Evolutionary conservation across 2,113 vertebrate genomes (phyloP).

Genomic region (Rousettus leschenaultii): DNA sequence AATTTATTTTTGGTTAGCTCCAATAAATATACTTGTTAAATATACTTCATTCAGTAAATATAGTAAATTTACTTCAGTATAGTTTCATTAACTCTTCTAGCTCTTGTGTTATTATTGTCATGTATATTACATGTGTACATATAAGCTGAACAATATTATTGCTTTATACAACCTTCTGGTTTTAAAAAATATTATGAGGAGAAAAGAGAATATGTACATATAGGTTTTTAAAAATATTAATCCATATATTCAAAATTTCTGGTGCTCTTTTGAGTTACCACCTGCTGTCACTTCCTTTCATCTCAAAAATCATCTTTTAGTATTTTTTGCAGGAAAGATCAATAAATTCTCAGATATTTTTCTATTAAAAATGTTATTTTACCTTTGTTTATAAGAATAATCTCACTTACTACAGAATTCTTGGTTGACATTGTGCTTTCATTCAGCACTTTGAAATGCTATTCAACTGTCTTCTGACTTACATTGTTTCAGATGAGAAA

Average conservation of each 20-base stretch:
- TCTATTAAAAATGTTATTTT: not conserved
- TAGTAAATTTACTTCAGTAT: not conserved
- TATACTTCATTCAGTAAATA: not conserved
- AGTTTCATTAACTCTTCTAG: not conserved
- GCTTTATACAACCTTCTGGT: not conserved
- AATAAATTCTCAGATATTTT: not conserved
- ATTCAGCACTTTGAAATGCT: not conserved
- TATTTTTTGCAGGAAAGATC: not conserved
- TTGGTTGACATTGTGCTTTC: not conserved
- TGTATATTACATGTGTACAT: not conserved
- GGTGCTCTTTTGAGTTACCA: not conserved
- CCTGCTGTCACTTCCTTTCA: not conserved
- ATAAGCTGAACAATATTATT: not conserved
- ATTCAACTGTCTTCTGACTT: not conserved
- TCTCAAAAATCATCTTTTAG: not conserved
- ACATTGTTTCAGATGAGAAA: not conserved
- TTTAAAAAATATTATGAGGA: not conserved
- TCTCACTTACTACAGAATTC: not conserved
- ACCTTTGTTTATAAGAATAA: not conserved
- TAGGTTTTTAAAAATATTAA: not conserved
- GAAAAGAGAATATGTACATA: not conserved
- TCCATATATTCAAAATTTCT: not conserved
- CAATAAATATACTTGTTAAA: not conserved
- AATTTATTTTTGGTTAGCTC: not conserved
- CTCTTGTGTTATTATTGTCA: not conserved